Base-by-base conservation (phyloP, 2,113 vertebrate species). In the Mormyrus iriodes region DNA sequence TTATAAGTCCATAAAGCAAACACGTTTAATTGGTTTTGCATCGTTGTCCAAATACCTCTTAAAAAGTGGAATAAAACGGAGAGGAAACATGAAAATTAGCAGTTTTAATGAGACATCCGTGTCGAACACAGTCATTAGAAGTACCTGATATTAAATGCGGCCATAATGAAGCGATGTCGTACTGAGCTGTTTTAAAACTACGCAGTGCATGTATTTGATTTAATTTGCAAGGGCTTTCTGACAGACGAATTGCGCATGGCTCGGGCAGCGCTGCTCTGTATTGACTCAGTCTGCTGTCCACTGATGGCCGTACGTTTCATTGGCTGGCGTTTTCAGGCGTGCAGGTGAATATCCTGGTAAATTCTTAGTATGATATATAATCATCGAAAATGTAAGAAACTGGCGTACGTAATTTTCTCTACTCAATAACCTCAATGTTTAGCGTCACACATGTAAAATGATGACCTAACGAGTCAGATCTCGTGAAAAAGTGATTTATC, bases 1-100 rank as follows among this genome's bases (percentile, higher is more conserved):
- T 94, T 91, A 91, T 86, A 89, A 90, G 85, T 85, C 90, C 87
- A 88, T 87, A 91, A 91, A 92, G 90, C 92, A 10, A 90, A 84
- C 58, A 35, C 65, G 58, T 65, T 88, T 76, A 79, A 58, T 89
- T 89, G 91, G 17, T 39, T 5, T 51, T 51, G 24, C 39, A 61
- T 88, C 61, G 21, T 15, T 49, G 89, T 92, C 90, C 89, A 92
- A 88, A 89, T 89, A 85, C 86, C 85, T 53, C 89, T 73, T 46
- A 89, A 69, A 88, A 88, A 52, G 52, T 88, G n/a, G 61, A 53
- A 88, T 86, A 65, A 84, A 89, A 88, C 31, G 19, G 12, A 44
- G 19, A 42, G 4, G 69, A 88, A 90, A 49, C 35, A 58, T 44
- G 76, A 86, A 90, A 85, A 90, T 58, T 65, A 85, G 79, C 48